phyloP scores from a whole-genome alignment of 1,140 invertebrate genomes.

The Chironomus striatipennis region DNA sequence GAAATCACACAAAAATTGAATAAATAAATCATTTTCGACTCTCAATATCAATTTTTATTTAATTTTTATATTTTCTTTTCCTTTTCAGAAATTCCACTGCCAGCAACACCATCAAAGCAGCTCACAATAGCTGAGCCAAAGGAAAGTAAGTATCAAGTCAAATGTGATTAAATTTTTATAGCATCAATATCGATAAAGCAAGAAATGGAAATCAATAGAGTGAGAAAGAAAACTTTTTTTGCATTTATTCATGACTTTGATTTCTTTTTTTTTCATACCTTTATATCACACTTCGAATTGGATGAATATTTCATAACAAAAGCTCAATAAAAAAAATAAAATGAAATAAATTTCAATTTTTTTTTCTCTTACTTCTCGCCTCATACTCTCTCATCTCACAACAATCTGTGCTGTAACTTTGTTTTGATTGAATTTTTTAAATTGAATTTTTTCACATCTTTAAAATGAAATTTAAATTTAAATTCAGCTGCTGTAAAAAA shows the following conservation, averaged over 20 bases:
- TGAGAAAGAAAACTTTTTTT: too few relatives aligned
- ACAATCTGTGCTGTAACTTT: background rate
- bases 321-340: constrained; percentile 25
- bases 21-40: background rate
- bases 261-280: constrained; percentile 28
- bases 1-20: too few relatives aligned
- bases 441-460: background rate
- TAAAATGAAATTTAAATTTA: background rate
- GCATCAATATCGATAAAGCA: background rate
- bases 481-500: too few relatives aligned
- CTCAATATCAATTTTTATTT: background rate
- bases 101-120: constrained; percentile 40
- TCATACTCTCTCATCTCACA: background rate
- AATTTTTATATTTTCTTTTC: background rate
- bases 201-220: constrained; percentile 7
- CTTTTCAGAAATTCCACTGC: constrained; percentile 39
- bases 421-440: background rate
- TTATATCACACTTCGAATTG: constrained; percentile 33
- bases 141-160: constrained; percentile 37
- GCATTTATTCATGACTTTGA: background rate
- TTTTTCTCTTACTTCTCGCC: too few relatives aligned
- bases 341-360: too few relatives aligned
- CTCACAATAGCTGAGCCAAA: constrained; percentile 38
- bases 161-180: too few relatives aligned
- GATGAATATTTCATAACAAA: constrained; percentile 36